Base-by-base conservation (phyloP, 2,888 invertebrate species). In the Holacanthella duospinosa region DNA sequence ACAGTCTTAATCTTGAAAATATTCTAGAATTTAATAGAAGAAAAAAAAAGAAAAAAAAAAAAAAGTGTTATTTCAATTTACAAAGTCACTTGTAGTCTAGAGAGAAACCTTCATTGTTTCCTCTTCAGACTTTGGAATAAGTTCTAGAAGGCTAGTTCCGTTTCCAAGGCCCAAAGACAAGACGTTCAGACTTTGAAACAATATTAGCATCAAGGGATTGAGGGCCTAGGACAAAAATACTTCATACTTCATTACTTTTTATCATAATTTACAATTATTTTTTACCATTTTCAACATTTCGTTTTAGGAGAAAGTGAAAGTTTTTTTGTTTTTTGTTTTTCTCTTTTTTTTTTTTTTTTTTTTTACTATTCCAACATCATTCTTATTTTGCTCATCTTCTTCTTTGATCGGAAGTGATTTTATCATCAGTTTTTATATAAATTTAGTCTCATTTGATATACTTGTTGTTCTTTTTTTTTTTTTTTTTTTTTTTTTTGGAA, bases 51-150 rank as follows among this genome's bases (percentile, higher is more conserved):
- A n/a, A n/a, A n/a, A n/a, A n/a, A n/a, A n/a, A n/a, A n/a, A 36
- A 16, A 16, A 36, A 36, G 48, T 48, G 48, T 24, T 19, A 21
- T 25, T 59, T 44, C 43, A 44, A 25, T 4, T 12, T n/a, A n/a
- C 44, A 21, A 29, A 21, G 19, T 6, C 24, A 24, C 26, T 59
- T 43, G 9, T 43, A 24, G 21, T 12, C 44, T 29, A 43, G 28
- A 58, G 19, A 27, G 29, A 29, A 58, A 29, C 58, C 58, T 29
- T 29, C 36, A 29, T 29, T 21, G n/a, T 29, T 58, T 29, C 36
- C 36, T 29, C 48, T 21, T 48, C 19, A 36, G 36, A 48, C 21
- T 48, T 48, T 48, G 36, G 36, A 36, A 12, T 36, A 36, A 36
- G n/a, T 55, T n/a, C 53, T 53, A 24, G 21, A n/a, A n/a, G 9